These are phyloP conservation scores for Cathartes aura DNA, from an alignment of 2,113 vertebrate species.

Conservation along the genomic window DNA sequence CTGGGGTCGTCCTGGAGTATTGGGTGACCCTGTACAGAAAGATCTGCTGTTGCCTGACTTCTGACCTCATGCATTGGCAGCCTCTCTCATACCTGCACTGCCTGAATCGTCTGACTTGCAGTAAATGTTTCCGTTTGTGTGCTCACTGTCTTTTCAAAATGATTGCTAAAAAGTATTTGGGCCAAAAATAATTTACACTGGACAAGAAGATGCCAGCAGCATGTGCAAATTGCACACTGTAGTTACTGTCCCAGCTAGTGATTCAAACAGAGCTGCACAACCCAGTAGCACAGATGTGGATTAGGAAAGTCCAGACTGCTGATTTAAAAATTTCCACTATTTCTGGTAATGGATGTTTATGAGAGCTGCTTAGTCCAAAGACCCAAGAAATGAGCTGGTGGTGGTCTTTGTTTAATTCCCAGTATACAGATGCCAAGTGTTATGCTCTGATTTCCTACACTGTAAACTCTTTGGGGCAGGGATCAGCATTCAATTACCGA, in stretches of 20 bases:
- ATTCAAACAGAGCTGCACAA: background rate
- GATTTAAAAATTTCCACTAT: background rate
- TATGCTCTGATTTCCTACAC: slow-evolving; percentile 51
- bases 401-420: slow-evolving; percentile 34
- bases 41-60: slow-evolving; percentile 34
- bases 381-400: background rate
- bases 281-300: background rate
- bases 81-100: background rate
- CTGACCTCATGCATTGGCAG: background rate
- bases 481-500: slow-evolving; percentile 52
- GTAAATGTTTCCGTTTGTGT: slow-evolving; percentile 16
- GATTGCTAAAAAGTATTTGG: background rate
- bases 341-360: slow-evolving; percentile 21
- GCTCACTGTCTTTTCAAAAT: background rate
- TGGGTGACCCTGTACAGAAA: background rate
- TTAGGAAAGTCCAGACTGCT: background rate
- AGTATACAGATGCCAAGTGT: slow-evolving; percentile 28
- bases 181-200: slow-evolving; percentile 15
- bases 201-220: background rate
- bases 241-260: background rate
- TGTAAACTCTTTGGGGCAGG: slow-evolving; percentile 40
- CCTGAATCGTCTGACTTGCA: background rate
- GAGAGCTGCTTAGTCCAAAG: background rate
- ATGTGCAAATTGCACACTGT: background rate
- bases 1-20: background rate